phyloP scores from a whole-genome alignment of 2,888 invertebrate species.

The Drosophila prostipennis region DNA sequence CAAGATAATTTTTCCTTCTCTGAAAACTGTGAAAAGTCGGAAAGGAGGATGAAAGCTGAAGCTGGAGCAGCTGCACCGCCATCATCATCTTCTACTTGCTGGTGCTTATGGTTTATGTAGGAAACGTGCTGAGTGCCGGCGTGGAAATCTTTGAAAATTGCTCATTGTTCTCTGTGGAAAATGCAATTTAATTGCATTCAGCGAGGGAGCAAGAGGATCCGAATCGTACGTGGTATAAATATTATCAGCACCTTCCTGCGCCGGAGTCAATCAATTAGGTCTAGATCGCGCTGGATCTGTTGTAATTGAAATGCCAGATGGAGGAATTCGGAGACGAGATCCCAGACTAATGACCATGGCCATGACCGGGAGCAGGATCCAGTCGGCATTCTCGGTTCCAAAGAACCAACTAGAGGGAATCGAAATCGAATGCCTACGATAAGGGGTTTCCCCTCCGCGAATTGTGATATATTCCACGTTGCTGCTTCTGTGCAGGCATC shows the following conservation, averaged over 20 bases:
- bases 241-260: constrained; percentile 66
- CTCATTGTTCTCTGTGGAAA: constrained; percentile 55
- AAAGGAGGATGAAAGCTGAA: constrained; percentile 12
- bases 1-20: constrained; percentile 64
- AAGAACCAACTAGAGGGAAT: constrained; percentile 11
- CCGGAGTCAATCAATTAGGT: constrained; percentile 71
- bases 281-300: constrained; percentile 55
- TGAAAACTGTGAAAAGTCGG: constrained; percentile 62
- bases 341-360: constrained; percentile 32
- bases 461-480: constrained; percentile 37
- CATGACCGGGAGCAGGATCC: constrained; percentile 21
- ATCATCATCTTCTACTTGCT: constrained; percentile 34
- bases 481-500: constrained; percentile 42
- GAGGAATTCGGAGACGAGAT: constrained; percentile 32
- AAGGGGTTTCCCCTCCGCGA: constrained; percentile 1
- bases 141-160: constrained; percentile 53
- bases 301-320: constrained; percentile 71
- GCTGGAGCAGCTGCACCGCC: constrained; percentile 20
- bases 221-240: constrained; percentile 62
- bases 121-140: constrained; percentile 49
- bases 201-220: constrained; percentile 22
- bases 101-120: constrained; percentile 74
- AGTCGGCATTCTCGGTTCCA: constrained; percentile 5
- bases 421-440: constrained; percentile 9
- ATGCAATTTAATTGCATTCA: constrained; percentile 71